Conservation (phyloP, 2,797 vertebrate species). For the Spea hammondii region DNA sequence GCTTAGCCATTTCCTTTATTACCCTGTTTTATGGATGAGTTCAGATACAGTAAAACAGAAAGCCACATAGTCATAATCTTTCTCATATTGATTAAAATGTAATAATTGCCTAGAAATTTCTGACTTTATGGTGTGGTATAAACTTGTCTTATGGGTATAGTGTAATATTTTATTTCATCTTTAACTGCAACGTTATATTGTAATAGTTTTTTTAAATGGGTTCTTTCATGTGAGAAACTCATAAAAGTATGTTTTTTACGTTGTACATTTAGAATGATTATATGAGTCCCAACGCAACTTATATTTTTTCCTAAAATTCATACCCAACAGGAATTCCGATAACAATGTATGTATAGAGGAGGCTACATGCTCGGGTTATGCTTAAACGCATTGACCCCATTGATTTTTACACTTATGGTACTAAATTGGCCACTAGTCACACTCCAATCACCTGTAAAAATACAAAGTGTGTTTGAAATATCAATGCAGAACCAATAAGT, state of each 20-base stretch:
- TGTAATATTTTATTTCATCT: constrained; percentile 46
- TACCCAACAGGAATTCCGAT: background rate
- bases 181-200: constrained; percentile 18
- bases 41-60: constrained; percentile 41
- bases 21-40: constrained; percentile 30
- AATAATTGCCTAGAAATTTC: constrained; percentile 47
- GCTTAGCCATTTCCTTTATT: constrained; percentile 40
- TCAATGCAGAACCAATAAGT: background rate
- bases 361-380: background rate
- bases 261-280: constrained; percentile 33
- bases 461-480: constrained; percentile 14
- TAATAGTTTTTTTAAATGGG: constrained; percentile 32
- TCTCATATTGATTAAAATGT: constrained; percentile 48
- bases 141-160: constrained; percentile 21
- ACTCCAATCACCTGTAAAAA: constrained; percentile 40
- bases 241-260: constrained; percentile 24
- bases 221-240: constrained; percentile 27
- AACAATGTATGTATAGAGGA: background rate
- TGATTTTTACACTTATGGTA: constrained; percentile 27
- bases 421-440: constrained; percentile 41
- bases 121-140: constrained; percentile 44
- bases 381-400: constrained; percentile 26
- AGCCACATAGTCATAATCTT: constrained; percentile 27
- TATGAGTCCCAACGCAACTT: background rate
- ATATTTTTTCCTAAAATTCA: background rate